Conservation (phyloP, 1,140 invertebrate genomes). For the Heliconius hermathena region DNA sequence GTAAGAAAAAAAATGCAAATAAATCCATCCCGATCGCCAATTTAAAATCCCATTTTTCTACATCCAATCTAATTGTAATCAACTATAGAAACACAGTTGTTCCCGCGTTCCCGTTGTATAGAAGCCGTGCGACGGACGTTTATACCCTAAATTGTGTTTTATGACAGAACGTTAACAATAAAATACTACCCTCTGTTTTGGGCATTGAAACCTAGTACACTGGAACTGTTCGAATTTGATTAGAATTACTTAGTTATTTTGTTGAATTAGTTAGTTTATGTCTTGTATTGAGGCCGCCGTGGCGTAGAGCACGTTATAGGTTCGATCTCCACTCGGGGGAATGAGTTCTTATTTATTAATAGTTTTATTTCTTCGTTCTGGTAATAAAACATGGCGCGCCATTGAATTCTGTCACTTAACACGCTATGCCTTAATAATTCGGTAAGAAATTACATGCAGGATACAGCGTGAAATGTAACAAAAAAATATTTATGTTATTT, state of each 20-base stretch:
- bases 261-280: not conserved
- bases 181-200: constrained; percentile 31
- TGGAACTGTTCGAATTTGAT: not conserved
- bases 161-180: constrained; percentile 42
- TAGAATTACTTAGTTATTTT: not conserved
- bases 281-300: not conserved
- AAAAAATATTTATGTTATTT: too few relatives aligned
- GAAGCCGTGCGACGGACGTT: constrained; percentile 38
- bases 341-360: too few relatives aligned
- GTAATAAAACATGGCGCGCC: too few relatives aligned
- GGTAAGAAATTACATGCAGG: too few relatives aligned
- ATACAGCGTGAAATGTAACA: too few relatives aligned
- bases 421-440: too few relatives aligned
- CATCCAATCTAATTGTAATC: not conserved
- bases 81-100: constrained; percentile 3
- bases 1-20: too few relatives aligned
- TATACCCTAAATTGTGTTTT: constrained; percentile 44
- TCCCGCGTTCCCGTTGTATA: constrained; percentile 4
- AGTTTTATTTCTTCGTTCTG: too few relatives aligned
- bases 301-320: too few relatives aligned
- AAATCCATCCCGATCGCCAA: not conserved
- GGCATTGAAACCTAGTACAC: not conserved
- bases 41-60: not conserved
- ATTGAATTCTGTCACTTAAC: too few relatives aligned
- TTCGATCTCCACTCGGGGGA: too few relatives aligned